Conservation (phyloP, 2,113 vertebrate species). For the Tautogolabrus adspersus region DNA sequence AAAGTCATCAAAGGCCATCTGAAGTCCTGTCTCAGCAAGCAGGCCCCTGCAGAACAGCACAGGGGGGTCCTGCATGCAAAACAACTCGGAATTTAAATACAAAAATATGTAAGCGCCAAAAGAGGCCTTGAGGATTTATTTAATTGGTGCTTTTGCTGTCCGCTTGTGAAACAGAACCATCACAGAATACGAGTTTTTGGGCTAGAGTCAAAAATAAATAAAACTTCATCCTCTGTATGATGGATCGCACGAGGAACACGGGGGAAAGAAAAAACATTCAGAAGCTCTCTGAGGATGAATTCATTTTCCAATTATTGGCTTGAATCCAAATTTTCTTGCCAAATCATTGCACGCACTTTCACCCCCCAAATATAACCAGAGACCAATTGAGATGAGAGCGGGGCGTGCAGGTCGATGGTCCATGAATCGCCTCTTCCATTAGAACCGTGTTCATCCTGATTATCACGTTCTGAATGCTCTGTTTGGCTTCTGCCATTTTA, state of each 20-base stretch:
- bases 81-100: slow-evolving; percentile 16
- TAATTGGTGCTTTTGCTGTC: slow-evolving; percentile 2
- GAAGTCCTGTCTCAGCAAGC: slow-evolving; percentile 81
- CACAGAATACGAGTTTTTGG: background rate
- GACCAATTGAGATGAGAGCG: slow-evolving; percentile 30
- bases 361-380: slow-evolving; percentile 13
- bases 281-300: slow-evolving; percentile 27
- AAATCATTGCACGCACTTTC: slow-evolving; percentile 48
- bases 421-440: slow-evolving; percentile 48
- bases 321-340: slow-evolving; percentile 26
- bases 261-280: background rate
- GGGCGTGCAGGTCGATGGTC: slow-evolving; percentile 25
- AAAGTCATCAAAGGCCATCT: slow-evolving; percentile 81
- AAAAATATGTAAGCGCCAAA: slow-evolving; percentile 11
- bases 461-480: slow-evolving; percentile 21
- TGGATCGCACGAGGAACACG: slow-evolving; percentile 16
- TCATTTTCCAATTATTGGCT: slow-evolving; percentile 48
- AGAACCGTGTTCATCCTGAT: slow-evolving; percentile 58
- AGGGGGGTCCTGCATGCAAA: background rate
- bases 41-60: slow-evolving; percentile 24
- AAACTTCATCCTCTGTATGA: background rate
- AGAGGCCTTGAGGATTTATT: slow-evolving; percentile 33
- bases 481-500: slow-evolving; percentile 36
- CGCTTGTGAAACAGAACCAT: slow-evolving; percentile 33
- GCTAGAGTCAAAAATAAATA: slow-evolving; percentile 9